A percentile compares a stretch with the other conserved stretches of the same genome.
phyloP scores from a whole-genome alignment of 2,113 vertebrate genomes.

The Semnopithecus entellus region DNA sequence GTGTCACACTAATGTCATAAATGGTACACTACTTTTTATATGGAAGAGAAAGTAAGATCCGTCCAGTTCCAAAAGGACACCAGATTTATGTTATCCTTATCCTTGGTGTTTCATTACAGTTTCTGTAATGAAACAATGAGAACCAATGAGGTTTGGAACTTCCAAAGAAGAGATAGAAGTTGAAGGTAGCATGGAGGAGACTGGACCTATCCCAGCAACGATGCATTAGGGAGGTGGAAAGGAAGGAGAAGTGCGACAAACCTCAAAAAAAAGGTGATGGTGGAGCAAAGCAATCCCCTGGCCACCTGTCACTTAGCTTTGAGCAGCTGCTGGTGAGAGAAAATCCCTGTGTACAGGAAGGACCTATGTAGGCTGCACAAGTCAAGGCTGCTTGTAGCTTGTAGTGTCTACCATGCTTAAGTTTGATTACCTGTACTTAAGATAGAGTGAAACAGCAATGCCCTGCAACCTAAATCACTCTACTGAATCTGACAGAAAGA shows the following conservation, averaged over 20 bases:
- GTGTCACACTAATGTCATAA: not conserved
- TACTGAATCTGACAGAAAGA: constrained; percentile 46
- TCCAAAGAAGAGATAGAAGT: not conserved
- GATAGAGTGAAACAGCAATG: not conserved
- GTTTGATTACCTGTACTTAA: not conserved
- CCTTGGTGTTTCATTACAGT: not conserved
- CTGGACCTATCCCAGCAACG: not conserved
- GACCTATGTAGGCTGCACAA: not conserved
- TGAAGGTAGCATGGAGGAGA: not conserved
- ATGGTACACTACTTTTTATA: not conserved
- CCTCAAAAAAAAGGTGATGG: not conserved
- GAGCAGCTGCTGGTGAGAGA: not conserved
- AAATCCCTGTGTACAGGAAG: not conserved
- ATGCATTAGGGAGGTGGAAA: not conserved
- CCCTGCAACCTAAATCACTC: constrained; percentile 6
- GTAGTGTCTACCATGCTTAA: not conserved
- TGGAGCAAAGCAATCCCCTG: not conserved
- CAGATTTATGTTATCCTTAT: not conserved
- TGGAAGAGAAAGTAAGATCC: not conserved
- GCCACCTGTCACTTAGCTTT: not conserved
- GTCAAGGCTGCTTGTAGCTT: not conserved
- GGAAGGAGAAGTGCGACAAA: not conserved
- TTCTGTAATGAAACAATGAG: not conserved
- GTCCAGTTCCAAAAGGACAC: not conserved
- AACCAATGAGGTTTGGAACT: not conserved